These are phyloP conservation scores for Drosophila novamexicana DNA, from an alignment of 1,140 invertebrate genomes.

Conservation along the genomic window DNA sequence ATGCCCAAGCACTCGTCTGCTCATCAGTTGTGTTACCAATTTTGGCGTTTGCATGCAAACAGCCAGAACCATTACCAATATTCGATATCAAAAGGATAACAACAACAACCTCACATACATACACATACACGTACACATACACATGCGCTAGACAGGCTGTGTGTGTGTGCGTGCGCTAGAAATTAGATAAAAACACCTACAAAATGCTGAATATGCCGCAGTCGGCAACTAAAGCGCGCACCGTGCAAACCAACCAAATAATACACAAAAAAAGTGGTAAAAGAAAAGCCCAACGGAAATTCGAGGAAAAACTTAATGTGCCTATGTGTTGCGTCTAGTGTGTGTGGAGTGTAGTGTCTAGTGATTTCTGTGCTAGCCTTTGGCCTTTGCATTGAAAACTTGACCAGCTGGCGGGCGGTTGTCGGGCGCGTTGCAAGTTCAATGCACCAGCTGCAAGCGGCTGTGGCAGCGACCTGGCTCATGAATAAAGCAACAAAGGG, in stretches of 20 bases:
- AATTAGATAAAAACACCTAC: constrained; percentile 84
- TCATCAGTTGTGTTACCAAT: constrained; percentile 49
- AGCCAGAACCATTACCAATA: constrained; percentile 75
- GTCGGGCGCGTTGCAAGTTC: constrained; percentile 51
- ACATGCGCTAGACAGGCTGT: background rate
- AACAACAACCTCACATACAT: constrained; percentile 51
- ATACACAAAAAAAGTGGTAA: constrained; percentile 26
- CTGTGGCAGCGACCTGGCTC: background rate
- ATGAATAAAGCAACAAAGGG: background rate
- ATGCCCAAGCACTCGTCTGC: constrained; percentile 27
- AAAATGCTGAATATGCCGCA: constrained; percentile 78
- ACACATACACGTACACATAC: constrained; percentile 29
- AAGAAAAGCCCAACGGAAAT: constrained; percentile 27
- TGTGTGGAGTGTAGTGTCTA: background rate
- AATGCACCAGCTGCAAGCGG: constrained; percentile 52
- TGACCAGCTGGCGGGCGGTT: constrained; percentile 34
- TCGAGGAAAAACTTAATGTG: constrained; percentile 31
- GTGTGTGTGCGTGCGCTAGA: constrained; percentile 67
- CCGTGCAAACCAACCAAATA: constrained; percentile 55
- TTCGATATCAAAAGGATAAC: constrained; percentile 72
- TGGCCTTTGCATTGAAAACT: constrained; percentile 26
- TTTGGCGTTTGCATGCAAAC: constrained; percentile 77
- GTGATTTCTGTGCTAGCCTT: background rate
- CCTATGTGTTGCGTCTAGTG: constrained; percentile 17
- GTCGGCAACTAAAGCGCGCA: constrained; percentile 75